Evolutionary conservation across 2,797 vertebrate genomes (phyloP), one percentile per base, ranked within the genome.

Genomic region (Clarias platycephalus): DNA sequence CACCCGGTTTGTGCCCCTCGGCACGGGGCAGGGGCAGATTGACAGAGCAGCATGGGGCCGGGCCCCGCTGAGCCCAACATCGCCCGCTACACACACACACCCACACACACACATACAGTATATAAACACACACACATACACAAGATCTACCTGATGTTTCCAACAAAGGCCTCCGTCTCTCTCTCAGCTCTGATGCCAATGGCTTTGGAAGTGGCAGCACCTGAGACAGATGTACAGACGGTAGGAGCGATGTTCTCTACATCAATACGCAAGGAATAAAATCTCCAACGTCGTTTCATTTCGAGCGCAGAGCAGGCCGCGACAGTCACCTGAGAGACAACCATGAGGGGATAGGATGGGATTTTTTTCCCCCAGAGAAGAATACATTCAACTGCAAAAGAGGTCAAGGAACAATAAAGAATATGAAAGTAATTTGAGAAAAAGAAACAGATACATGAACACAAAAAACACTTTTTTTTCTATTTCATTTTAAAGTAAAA

Each of bases 211-310:
- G 80, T 86, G 22, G 81, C 82, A 91, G 80, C 85, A 80, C 87
- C 86, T 90, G 90, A 92, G 91, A 86, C 93, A 93, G 92, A 92
- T 93, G 92, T 88, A 87, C 86, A 88, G 91, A 90, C 89, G 87
- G 90, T 91, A 89, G 90, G 91, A 91, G 91, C 70, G 90, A 88
- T 86, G 89, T 90, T 87, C 87, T 79, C 16, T 85, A 68, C 71
- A 84, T 84, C 86, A 82, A 77, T 71, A 70, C 3, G 64, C 67
- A 70, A 77, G 26, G 28, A 81, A 87, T 80, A 80, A 80, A 75
- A 84, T 84, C 81, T 82, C 84, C 79, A 75, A 64, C 67, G 68
- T 12, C 40, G 62, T 80, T 88, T 72, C 68, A 66, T 80, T 83
- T 74, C 4, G 26, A 82, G 77, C 72, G 18, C 49, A n/a, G 77